A percentile compares a stretch with the other conserved stretches of the same genome.
Evolutionary conservation across 30 jellyfish, hydroid and myxozoan species (phyloP).

Genomic region (Euphysa ruthae): DNA sequence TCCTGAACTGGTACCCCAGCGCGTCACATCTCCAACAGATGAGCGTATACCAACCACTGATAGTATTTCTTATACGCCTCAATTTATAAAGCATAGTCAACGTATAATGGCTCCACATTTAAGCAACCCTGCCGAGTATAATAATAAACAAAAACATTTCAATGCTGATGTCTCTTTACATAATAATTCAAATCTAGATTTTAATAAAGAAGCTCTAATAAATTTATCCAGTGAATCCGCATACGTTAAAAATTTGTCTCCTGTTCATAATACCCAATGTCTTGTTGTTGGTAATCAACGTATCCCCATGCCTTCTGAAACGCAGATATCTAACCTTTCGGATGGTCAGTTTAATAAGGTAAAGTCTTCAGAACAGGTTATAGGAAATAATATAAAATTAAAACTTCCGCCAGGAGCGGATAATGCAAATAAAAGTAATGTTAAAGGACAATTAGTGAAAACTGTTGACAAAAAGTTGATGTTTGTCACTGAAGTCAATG

Average conservation of each 20-base stretch:
- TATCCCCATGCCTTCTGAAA: conserved; percentile 22
- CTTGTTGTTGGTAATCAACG: conserved; percentile 40
- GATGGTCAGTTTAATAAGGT: not conserved
- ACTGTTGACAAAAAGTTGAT: conserved; percentile 85
- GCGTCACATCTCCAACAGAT: conserved; percentile 13
- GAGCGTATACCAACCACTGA: too few species aligned
- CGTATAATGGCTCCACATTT: too few species aligned
- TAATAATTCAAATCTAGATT: too few species aligned
- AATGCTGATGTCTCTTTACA: too few species aligned
- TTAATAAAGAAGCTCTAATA: too few species aligned
- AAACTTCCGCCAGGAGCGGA: conserved; percentile 15
- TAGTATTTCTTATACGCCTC: too few species aligned
- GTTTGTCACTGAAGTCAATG: conserved; percentile 94
- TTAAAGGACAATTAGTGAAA: conserved; percentile 79
- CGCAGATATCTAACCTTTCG: not conserved
- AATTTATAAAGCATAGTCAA: too few species aligned
- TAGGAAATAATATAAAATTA: not conserved
- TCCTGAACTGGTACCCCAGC: conserved; percentile 31
- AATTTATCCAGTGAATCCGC: not conserved
- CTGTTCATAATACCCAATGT: conserved; percentile 37
- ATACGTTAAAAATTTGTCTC: too few species aligned
- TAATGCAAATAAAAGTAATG: conserved; percentile 28
- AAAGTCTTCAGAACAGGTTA: not conserved
- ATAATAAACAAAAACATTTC: too few species aligned
- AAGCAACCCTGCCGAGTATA: too few species aligned